phyloP scores from a whole-genome alignment of 2,888 invertebrate species.

The Scaptomyza polygonia region DNA sequence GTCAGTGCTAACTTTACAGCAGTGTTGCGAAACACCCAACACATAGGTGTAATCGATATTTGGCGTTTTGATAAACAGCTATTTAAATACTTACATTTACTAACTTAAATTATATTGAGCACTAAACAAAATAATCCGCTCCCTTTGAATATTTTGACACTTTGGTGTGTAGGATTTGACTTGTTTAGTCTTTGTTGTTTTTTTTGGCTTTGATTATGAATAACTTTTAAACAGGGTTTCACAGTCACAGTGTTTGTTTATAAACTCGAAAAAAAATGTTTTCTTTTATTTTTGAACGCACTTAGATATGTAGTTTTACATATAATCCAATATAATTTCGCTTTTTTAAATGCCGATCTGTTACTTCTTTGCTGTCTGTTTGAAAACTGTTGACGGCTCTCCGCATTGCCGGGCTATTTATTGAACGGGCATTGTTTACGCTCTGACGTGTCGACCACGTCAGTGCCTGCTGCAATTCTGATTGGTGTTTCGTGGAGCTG shows the following conservation, averaged over 20 bases:
- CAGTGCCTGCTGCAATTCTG: conserved; percentile 60
- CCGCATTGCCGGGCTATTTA: conserved; percentile 77
- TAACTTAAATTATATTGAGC: conserved; percentile 54
- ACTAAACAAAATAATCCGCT: conserved; percentile 36
- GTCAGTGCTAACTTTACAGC: conserved; percentile 55
- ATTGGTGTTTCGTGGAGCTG: conserved; percentile 72
- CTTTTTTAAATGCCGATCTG: conserved; percentile 45
- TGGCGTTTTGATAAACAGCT: conserved; percentile 9
- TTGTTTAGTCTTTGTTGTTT: conserved; percentile 47
- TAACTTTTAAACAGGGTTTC: conserved; percentile 46
- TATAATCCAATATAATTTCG: conserved; percentile 23
- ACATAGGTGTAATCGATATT: conserved; percentile 40
- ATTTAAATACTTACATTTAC: conserved; percentile 72
- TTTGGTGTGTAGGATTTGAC: conserved; percentile 37
- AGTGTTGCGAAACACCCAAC: conserved; percentile 57
- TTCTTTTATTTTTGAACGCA: conserved; percentile 32
- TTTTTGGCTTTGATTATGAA: conserved; percentile 59
- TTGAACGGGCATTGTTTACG: conserved; percentile 63
- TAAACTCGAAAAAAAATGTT: conserved; percentile 27
- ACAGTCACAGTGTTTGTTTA: conserved; percentile 58
- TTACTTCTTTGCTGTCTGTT: conserved; percentile 76
- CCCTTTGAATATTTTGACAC: conserved; percentile 46
- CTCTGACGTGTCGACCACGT: conserved; percentile 62
- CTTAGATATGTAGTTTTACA: conserved; percentile 23
- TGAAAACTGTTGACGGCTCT: conserved; percentile 81